phyloP scores from a whole-genome alignment of 2,888 invertebrate species.

The Drosophila imparisetae region DNA sequence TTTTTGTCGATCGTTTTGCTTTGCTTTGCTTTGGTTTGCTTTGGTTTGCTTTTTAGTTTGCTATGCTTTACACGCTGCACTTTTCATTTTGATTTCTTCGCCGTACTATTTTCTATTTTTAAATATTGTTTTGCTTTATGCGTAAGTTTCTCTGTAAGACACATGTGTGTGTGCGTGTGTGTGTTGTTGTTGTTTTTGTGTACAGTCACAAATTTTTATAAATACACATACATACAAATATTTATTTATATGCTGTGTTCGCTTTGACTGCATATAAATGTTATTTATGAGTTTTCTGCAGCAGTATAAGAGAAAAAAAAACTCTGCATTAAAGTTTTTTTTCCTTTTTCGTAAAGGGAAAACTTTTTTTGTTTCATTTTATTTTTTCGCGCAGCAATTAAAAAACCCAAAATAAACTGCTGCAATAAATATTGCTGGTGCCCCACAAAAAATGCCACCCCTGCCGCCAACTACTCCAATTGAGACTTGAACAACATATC shows the following conservation, averaged over 20 bases:
- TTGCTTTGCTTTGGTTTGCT: slow-evolving; percentile 21
- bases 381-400: slow-evolving; percentile 6
- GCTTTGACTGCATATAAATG: slow-evolving; percentile 57
- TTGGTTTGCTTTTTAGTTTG: slow-evolving; percentile 16
- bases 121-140: slow-evolving; percentile 71
- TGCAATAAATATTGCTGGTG: slow-evolving; percentile 5
- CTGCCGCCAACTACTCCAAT: neutral
- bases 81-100: slow-evolving; percentile 71
- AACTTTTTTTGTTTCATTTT: neutral
- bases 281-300: slow-evolving; percentile 80
- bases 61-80: slow-evolving; percentile 56
- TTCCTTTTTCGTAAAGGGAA: slow-evolving; percentile 44
- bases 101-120: slow-evolving; percentile 65
- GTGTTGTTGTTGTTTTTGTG: slow-evolving; percentile 24
- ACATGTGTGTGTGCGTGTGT: slow-evolving; percentile 5
- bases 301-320: slow-evolving; percentile 27
- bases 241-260: slow-evolving; percentile 29
- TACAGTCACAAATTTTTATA: slow-evolving; percentile 66
- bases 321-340: neutral
- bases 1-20: slow-evolving; percentile 24
- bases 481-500: neutral
- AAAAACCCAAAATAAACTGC: slow-evolving; percentile 10
- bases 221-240: slow-evolving; percentile 24
- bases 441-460: neutral
- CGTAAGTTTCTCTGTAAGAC: slow-evolving; percentile 67